Percentiles rank a stretch among this genome's conserved stretches.
Evolutionary conservation across 2,888 invertebrate species (phyloP).

Genomic region (Sminthurides aquaticus): DNA sequence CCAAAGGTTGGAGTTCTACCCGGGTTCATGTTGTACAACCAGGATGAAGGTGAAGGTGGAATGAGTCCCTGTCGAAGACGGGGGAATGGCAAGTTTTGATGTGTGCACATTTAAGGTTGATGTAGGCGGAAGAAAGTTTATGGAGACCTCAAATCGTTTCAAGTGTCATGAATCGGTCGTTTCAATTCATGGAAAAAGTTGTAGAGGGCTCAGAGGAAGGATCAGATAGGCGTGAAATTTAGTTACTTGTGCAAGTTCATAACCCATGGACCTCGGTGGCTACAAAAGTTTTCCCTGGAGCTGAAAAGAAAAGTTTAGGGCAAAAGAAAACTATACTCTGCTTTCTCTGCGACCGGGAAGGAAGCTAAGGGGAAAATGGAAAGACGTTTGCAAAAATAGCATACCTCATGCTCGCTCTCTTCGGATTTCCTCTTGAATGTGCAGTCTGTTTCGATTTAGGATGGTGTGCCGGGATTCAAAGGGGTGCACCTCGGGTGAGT

Average conservation of each 20-base stretch:
- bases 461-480: too few species aligned
- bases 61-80: too few species aligned
- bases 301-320: background rate
- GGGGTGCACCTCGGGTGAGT: too few species aligned
- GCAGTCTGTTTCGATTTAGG: background rate
- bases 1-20: too few species aligned
- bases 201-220: background rate
- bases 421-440: background rate
- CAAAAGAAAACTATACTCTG: background rate
- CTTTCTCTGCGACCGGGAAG: too few species aligned
- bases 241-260: conserved; percentile 9
- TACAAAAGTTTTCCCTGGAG: background rate
- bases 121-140: background rate
- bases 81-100: background rate
- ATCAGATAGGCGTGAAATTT: conserved; percentile 10
- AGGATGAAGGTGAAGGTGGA: too few species aligned
- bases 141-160: conserved; percentile 2
- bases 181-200: conserved; percentile 9
- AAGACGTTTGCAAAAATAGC: background rate
- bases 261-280: background rate
- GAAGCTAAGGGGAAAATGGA: background rate
- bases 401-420: background rate
- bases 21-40: too few species aligned
- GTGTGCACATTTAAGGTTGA: background rate
- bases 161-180: conserved; percentile 7